A percentile compares a stretch with the other conserved stretches of the same genome.
These are phyloP conservation scores for Linepithema humile DNA, from an alignment of 1,140 invertebrate species.

Conservation along the genomic window DNA sequence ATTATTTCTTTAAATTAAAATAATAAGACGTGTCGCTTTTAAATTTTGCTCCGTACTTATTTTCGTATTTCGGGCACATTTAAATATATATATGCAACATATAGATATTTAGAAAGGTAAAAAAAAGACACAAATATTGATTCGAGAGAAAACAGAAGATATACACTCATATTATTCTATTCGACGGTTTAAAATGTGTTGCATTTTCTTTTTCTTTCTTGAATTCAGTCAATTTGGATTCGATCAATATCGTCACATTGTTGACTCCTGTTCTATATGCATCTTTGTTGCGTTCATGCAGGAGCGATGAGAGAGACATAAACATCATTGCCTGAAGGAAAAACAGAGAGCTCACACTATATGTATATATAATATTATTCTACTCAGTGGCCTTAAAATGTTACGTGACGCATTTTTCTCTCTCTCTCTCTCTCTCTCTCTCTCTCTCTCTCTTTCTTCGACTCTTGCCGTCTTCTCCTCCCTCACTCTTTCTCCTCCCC, in stretches of 20 bases:
- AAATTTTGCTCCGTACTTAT: background rate
- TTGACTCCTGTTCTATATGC: background rate
- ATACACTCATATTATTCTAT: background rate
- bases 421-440: background rate
- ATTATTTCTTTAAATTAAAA: no score
- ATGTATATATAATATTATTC: slow-evolving; percentile 34
- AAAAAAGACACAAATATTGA: background rate
- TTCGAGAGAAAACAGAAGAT: no score
- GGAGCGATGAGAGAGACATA: background rate
- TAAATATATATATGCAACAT: background rate
- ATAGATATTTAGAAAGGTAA: background rate
- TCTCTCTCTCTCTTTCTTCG: background rate
- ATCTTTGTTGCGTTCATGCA: background rate
- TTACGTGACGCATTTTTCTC: slow-evolving; percentile 16
- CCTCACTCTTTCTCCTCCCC: background rate
- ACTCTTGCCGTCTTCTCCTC: background rate
- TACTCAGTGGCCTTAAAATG: slow-evolving; percentile 47
- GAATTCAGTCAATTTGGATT: background rate
- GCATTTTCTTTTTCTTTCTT: background rate
- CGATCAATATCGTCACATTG: background rate
- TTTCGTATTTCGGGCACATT: background rate
- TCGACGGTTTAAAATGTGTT: slow-evolving; percentile 21
- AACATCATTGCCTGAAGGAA: background rate
- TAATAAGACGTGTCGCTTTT: no score
- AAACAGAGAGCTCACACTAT: background rate